Conservation (phyloP, 2,888 invertebrate genomes). For the Zonitis immaculata region DNA sequence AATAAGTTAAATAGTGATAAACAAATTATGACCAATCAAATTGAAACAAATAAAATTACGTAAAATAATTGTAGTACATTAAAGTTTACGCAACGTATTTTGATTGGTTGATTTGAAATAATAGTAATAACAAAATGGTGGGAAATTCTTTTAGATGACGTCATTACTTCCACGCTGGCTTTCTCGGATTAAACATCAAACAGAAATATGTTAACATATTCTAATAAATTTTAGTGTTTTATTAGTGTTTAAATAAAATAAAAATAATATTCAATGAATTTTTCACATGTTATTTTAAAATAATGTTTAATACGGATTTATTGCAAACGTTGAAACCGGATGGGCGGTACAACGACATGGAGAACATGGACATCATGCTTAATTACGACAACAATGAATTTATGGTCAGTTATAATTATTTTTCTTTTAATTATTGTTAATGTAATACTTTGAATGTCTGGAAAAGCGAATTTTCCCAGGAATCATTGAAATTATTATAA, state of each 20-base stretch:
- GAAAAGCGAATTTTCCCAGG: too few species aligned
- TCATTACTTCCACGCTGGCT: slow-evolving; percentile 66
- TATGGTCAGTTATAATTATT: slow-evolving; percentile 37
- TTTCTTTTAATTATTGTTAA: background rate
- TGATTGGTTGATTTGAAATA: background rate
- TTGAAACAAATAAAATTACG: slow-evolving; percentile 1
- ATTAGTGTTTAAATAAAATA: background rate
- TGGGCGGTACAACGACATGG: slow-evolving; percentile 37
- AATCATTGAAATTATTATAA: too few species aligned
- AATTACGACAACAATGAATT: slow-evolving; percentile 42
- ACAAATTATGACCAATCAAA: slow-evolving; percentile 6
- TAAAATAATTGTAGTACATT: background rate
- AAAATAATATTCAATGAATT: slow-evolving; percentile 1
- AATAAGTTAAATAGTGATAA: background rate
- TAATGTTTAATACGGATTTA: slow-evolving; percentile 23
- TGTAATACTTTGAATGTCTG: background rate
- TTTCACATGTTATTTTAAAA: background rate
- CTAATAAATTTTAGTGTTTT: slow-evolving; percentile 8
- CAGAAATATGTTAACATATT: slow-evolving; percentile 19
- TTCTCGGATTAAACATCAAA: slow-evolving; percentile 35
- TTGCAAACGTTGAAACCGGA: slow-evolving; percentile 34
- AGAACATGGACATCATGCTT: slow-evolving; percentile 41
- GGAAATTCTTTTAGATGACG: slow-evolving; percentile 48
- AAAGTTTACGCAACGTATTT: background rate
- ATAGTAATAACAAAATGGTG: slow-evolving; percentile 2